Conservation (phyloP, 1,140 invertebrate genomes). For the Platorchestia sp. region DNA sequence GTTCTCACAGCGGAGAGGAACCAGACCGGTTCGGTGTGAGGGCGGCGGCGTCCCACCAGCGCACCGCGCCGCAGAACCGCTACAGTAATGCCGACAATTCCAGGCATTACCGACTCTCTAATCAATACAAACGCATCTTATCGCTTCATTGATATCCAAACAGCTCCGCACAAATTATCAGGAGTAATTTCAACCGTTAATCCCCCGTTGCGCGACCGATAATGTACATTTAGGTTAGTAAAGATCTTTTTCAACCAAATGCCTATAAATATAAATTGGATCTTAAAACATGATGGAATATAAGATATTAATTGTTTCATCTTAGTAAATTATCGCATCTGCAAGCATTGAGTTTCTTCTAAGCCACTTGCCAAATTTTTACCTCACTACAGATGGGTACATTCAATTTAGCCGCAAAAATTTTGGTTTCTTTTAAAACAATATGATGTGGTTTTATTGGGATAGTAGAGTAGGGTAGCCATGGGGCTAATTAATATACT, state of each 20-base stretch:
- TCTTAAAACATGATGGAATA: not conserved
- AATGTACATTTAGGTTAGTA: not conserved
- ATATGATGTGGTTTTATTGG: no score
- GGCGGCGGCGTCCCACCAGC: no score
- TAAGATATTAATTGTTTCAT: not conserved
- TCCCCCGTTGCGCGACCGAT: not conserved
- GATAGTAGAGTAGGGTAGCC: no score
- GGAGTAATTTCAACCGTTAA: not conserved
- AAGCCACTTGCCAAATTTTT: not conserved
- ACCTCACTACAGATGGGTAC: no score
- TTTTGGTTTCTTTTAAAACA: no score
- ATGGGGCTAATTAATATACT: no score
- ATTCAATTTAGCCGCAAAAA: no score
- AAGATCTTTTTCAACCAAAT: not conserved
- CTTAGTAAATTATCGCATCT: not conserved
- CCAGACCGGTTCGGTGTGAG: not conserved
- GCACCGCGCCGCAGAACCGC: not conserved
- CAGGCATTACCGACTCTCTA: not conserved
- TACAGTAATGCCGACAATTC: not conserved
- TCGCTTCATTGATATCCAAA: not conserved
- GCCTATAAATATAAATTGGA: not conserved
- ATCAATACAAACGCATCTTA: not conserved
- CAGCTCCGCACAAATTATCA: not conserved
- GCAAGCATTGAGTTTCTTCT: not conserved
- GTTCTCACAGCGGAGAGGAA: not conserved